Percentiles rank a stretch among this genome's conserved stretches.
Evolutionary conservation across 2,888 invertebrate genomes (phyloP).

Genomic region (Tromatobia lineatoria): DNA sequence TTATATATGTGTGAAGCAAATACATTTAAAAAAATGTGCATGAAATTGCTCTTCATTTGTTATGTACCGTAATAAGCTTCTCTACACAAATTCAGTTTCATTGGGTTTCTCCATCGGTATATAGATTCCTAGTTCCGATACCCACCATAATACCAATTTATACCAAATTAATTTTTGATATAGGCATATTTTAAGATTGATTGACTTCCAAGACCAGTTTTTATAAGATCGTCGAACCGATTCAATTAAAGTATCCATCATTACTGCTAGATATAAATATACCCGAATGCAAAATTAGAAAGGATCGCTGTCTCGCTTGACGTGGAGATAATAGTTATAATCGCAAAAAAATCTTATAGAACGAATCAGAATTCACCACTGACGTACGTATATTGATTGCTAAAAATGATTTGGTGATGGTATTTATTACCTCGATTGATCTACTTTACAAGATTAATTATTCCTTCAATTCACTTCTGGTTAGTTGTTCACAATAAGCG

Average conservation of each 20-base stretch:
- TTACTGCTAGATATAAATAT: not conserved
- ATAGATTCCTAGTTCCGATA: not conserved
- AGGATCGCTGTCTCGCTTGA: not conserved
- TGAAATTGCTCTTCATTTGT: too few species aligned
- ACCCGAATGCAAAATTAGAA: not conserved
- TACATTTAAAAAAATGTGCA: too few species aligned
- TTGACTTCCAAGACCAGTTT: not conserved
- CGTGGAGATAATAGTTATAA: not conserved
- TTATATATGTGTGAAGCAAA: too few species aligned
- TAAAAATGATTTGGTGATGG: constrained; percentile 24
- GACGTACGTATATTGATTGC: constrained; percentile 5
- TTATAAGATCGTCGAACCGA: not conserved
- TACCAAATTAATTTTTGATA: not conserved
- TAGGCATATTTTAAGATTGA: not conserved
- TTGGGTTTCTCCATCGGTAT: not conserved
- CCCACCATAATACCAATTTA: too few species aligned
- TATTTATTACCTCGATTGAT: constrained; percentile 19
- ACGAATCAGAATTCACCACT: not conserved
- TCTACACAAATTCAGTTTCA: too few species aligned
- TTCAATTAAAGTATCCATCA: not conserved
- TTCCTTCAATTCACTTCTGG: not conserved
- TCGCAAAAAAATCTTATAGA: not conserved
- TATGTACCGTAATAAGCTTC: too few species aligned
- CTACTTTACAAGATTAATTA: constrained; percentile 4
- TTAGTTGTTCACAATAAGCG: not conserved